These are phyloP conservation scores for Damaliscus lunatus DNA, from an alignment of 2,113 vertebrate genomes.

Conservation along the genomic window DNA sequence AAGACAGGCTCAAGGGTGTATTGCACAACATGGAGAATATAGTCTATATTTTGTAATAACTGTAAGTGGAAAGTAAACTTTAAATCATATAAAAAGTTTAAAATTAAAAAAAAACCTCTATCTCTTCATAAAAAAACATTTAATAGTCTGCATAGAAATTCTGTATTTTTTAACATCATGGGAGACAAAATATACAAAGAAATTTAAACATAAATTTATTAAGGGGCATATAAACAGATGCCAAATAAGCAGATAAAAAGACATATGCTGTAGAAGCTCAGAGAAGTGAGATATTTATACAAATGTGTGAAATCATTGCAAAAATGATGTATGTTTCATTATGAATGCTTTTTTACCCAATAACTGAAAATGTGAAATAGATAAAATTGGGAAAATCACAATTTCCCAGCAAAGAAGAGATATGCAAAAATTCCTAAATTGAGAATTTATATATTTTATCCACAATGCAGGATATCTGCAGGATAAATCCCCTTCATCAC, in stretches of 20 bases:
- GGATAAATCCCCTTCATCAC: slow-evolving; percentile 2
- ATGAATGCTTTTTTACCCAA: not conserved
- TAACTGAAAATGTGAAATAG: not conserved
- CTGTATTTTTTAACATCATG: not conserved
- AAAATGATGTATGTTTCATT: not conserved
- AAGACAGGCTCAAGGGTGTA: not conserved
- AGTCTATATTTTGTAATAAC: not conserved
- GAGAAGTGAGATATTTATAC: not conserved
- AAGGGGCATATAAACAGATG: not conserved
- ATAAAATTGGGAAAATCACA: not conserved
- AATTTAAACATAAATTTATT: not conserved
- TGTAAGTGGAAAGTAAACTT: not conserved
- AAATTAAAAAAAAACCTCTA: not conserved
- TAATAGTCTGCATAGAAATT: not conserved
- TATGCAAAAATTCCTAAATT: not conserved
- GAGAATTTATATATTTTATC: slow-evolving; percentile 11
- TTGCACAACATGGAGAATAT: not conserved
- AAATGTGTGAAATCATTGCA: not conserved
- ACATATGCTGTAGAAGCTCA: not conserved
- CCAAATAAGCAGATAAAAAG: not conserved
- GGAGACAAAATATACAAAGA: not conserved
- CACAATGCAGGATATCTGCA: not conserved
- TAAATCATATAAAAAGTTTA: not conserved
- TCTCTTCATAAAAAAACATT: not conserved
- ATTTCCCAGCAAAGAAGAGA: not conserved